phyloP scores from a whole-genome alignment of 2,113 vertebrate species.

The Xiphophorus maculatus region DNA sequence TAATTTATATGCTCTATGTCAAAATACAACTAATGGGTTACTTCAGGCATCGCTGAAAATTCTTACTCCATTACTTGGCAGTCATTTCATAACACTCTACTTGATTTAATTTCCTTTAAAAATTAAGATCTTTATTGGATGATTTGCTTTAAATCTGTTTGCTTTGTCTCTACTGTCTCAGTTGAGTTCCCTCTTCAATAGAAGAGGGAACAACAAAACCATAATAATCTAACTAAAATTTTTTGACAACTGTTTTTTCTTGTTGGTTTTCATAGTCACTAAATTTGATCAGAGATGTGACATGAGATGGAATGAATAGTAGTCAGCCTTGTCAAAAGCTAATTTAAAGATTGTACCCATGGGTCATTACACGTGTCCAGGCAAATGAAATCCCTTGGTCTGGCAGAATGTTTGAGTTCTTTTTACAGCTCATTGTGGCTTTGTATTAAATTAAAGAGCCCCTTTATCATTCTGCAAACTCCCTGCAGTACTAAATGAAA shows the following conservation, averaged over 20 bases:
- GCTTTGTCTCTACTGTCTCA: background rate
- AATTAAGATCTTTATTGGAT: conserved; percentile 14
- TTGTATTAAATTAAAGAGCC: conserved; percentile 16
- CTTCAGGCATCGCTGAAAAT: conserved; percentile 6
- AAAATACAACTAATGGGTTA: conserved; percentile 24
- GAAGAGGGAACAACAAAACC: too few species aligned
- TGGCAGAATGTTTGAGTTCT: background rate
- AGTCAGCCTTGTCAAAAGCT: background rate
- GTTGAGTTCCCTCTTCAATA: background rate
- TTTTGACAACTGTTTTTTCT: too few species aligned
- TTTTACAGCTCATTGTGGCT: background rate
- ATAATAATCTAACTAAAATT: background rate
- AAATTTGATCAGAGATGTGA: conserved; percentile 1
- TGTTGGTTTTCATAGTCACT: background rate
- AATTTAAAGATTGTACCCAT: background rate
- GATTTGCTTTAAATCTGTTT: conserved; percentile 4
- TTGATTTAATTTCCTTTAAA: conserved; percentile 11
- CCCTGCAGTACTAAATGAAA: conserved; percentile 14
- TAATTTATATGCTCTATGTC: conserved; percentile 29
- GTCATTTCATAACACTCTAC: conserved; percentile 6
- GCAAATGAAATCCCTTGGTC: background rate
- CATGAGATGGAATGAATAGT: background rate
- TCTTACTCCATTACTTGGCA: conserved; percentile 3
- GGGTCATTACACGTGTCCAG: background rate
- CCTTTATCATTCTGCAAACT: conserved; percentile 16